Conservation (phyloP, 2,888 invertebrate species). For the Pteria penguin region DNA sequence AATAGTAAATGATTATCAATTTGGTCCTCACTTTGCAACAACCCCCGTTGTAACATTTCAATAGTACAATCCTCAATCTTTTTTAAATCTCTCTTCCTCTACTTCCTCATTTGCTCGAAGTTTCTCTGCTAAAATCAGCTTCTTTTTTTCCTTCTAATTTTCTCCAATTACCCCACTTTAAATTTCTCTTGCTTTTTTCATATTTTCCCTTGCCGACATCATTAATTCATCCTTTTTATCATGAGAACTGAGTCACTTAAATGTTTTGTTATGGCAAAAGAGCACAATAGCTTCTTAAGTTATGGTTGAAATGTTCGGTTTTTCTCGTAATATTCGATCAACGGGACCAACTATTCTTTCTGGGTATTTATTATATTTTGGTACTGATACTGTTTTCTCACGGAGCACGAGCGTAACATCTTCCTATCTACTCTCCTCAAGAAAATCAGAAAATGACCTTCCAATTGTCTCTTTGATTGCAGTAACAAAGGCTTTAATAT, state of each 20-base stretch:
- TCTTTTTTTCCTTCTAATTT: slow-evolving; percentile 27
- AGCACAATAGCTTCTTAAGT: slow-evolving; percentile 9
- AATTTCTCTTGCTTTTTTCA: slow-evolving; percentile 5
- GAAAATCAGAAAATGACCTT: slow-evolving; percentile 21
- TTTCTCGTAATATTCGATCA: slow-evolving; percentile 2
- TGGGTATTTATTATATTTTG: slow-evolving; percentile 37
- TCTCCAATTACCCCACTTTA: neutral
- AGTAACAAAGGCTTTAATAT: slow-evolving; percentile 13
- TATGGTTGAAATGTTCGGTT: slow-evolving; percentile 1
- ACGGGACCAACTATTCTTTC: neutral
- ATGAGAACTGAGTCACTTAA: slow-evolving; percentile 4
- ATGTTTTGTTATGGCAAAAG: slow-evolving; percentile 19
- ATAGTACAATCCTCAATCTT: slow-evolving; percentile 39
- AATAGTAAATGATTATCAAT: slow-evolving; percentile 25
- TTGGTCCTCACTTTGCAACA: slow-evolving; percentile 47
- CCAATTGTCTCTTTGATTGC: slow-evolving; percentile 20
- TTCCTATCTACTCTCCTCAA: slow-evolving; percentile 25
- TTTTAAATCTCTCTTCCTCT: slow-evolving; percentile 8
- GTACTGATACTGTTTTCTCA: slow-evolving; percentile 3
- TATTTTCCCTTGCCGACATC: slow-evolving; percentile 1
- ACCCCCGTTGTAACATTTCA: slow-evolving; percentile 43
- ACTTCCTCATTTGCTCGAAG: slow-evolving; percentile 22
- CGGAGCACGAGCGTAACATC: no score
- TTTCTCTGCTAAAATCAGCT: slow-evolving; percentile 20
- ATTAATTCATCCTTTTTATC: neutral